Evolutionary conservation across 2,888 invertebrate species (phyloP).

Genomic region (Leucoptera coffeella): DNA sequence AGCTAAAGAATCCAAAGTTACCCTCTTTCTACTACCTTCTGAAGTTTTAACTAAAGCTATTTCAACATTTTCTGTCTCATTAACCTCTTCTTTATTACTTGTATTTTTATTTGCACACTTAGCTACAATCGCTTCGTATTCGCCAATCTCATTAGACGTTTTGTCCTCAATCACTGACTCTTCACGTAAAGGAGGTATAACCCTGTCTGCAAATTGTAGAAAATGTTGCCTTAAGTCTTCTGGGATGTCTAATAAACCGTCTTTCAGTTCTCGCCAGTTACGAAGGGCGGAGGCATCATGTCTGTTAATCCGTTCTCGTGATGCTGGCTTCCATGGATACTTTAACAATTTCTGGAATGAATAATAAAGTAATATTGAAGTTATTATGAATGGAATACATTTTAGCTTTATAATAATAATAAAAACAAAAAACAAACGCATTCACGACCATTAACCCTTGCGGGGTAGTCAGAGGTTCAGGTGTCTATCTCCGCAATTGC

Average conservation of each 20-base stretch:
- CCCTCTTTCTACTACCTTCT: conserved; percentile 12
- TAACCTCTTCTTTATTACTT: conserved; percentile 5
- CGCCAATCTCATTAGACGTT: conserved; percentile 23
- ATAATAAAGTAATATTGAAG: too few relatives aligned
- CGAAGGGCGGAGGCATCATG: conserved; percentile 62
- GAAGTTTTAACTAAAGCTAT: not conserved
- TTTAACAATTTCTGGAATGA: conserved; percentile 57
- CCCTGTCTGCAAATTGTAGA: conserved; percentile 58
- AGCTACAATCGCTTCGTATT: conserved; percentile 41
- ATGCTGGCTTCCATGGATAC: conserved; percentile 58
- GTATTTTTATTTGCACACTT: conserved; percentile 23
- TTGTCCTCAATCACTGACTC: conserved; percentile 26
- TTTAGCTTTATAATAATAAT: too few relatives aligned
- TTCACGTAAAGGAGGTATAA: conserved; percentile 31
- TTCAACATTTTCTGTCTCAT: conserved; percentile 3
- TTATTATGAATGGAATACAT: too few relatives aligned
- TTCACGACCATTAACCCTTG: too few relatives aligned
- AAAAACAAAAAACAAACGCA: too few relatives aligned
- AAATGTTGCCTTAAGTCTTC: conserved; percentile 52
- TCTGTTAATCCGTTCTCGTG: conserved; percentile 45
- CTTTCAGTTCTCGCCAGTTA: conserved; percentile 64
- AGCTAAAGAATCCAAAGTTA: conserved; percentile 30
- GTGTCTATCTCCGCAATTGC: not conserved
- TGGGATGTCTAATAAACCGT: conserved; percentile 43
- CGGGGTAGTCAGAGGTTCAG: too few relatives aligned